Conservation (phyloP, 2,888 invertebrate genomes). For the Nyleta sp. region DNA sequence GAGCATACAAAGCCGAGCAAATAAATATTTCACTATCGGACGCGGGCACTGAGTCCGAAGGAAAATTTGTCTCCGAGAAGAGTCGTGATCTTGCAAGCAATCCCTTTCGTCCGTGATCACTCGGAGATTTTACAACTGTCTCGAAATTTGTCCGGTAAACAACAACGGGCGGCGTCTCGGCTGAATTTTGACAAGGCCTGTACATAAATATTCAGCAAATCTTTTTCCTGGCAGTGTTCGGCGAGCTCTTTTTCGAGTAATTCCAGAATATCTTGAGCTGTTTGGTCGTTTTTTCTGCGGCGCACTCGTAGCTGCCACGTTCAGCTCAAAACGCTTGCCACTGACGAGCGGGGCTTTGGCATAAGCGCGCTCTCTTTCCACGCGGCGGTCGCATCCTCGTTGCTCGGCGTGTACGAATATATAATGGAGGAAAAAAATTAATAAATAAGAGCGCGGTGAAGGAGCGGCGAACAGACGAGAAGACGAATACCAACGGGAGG, state of each 20-base stretch:
- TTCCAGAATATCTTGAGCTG: conserved; percentile 43
- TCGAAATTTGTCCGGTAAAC: conserved; percentile 40
- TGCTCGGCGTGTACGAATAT: conserved; percentile 44
- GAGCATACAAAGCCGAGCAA: no score
- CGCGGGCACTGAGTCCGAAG: no score
- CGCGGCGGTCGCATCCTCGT: conserved; percentile 37
- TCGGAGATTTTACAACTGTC: conserved; percentile 19
- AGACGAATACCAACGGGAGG: conserved; percentile 23
- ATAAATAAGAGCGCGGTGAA: conserved; percentile 50
- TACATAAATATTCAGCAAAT: conserved; percentile 63
- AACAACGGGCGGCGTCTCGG: conserved; percentile 10
- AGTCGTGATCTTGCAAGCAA: conserved; percentile 3
- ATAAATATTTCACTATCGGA: no score
- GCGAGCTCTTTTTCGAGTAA: conserved; percentile 55
- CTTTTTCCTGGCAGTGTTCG: conserved; percentile 50
- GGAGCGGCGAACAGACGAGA: conserved; percentile 10
- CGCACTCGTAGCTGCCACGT: conserved; percentile 53
- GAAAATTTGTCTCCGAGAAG: no score
- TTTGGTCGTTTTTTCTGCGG: conserved; percentile 40
- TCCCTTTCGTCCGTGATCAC: background rate
- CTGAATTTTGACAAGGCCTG: conserved; percentile 38
- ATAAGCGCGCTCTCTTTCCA: conserved; percentile 21
- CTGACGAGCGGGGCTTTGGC: conserved; percentile 54
- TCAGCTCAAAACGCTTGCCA: conserved; percentile 53
- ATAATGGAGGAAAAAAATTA: conserved; percentile 58